Evolutionary conservation across 2,888 invertebrate species (phyloP).

Genomic region (Endotricha flammealis): DNA sequence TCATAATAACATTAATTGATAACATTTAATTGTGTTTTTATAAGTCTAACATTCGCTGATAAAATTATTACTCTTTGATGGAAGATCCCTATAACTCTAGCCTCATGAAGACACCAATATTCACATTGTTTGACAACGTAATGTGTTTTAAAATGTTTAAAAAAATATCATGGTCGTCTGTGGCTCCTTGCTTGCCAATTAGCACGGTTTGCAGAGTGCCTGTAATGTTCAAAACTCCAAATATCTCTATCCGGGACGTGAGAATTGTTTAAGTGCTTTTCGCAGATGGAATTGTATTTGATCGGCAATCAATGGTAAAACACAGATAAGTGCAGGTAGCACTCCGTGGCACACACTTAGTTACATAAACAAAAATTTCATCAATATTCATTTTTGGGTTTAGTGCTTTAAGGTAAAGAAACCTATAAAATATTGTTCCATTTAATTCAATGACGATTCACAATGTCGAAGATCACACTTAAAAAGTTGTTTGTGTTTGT

Average conservation of each 20-base stretch:
- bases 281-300: constrained; percentile 39
- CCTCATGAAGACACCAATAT: constrained; percentile 18
- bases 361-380: constrained; percentile 10
- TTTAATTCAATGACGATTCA: too few relatives aligned
- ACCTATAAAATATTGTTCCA: constrained; percentile 11
- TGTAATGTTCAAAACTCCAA: constrained; percentile 24
- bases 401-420: not conserved
- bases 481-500: too few relatives aligned
- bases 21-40: too few relatives aligned
- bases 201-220: constrained; percentile 33
- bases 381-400: constrained; percentile 6
- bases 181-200: constrained; percentile 43
- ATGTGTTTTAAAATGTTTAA: constrained; percentile 61
- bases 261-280: constrained; percentile 44
- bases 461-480: too few relatives aligned
- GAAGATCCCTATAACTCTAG: too few relatives aligned
- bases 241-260: constrained; percentile 29
- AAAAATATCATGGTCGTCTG: constrained; percentile 39
- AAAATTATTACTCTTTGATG: too few relatives aligned
- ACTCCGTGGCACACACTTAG: constrained; percentile 15
- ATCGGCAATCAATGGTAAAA: constrained; percentile 32
- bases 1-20: too few relatives aligned
- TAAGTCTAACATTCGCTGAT: too few relatives aligned
- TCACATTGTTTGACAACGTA: constrained; percentile 46
- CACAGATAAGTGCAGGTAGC: constrained; percentile 9